phyloP scores from a whole-genome alignment of 2,888 invertebrate species.

The Conomelus anceps region DNA sequence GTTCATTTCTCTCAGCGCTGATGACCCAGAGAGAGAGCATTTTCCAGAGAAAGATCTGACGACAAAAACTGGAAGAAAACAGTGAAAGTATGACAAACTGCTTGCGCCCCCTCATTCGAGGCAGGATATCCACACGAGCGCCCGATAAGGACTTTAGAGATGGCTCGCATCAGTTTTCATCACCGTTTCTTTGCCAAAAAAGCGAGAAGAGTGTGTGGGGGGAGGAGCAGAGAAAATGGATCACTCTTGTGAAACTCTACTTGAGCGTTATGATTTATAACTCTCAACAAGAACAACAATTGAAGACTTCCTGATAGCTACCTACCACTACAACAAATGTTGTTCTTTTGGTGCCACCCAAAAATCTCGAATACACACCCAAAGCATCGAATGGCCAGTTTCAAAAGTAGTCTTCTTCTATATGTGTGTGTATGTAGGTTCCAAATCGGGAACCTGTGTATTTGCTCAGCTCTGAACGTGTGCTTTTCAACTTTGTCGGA shows the following conservation, averaged over 20 bases:
- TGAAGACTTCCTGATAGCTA: not conserved
- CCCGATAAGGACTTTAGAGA: no score
- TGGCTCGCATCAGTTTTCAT: no score
- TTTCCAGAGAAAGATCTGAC: no score
- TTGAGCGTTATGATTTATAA: not conserved
- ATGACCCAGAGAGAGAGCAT: no score
- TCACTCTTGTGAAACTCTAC: not conserved
- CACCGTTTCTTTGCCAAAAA: not conserved
- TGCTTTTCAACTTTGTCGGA: not conserved
- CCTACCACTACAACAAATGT: not conserved
- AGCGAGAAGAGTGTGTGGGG: not conserved
- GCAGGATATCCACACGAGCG: no score
- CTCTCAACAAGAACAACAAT: not conserved
- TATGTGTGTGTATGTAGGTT: not conserved
- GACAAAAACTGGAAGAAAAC: no score
- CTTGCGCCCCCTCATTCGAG: no score
- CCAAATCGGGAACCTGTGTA: not conserved
- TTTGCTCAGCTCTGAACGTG: not conserved
- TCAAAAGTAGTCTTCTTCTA: not conserved
- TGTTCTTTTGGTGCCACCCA: not conserved
- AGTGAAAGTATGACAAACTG: no score
- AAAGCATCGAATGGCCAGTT: not conserved
- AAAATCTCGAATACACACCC: not conserved
- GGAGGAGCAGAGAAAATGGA: not conserved
- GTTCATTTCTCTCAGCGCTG: no score